Evolutionary conservation across 2,113 vertebrate species (phyloP), one percentile per base, ranked within the genome.

Genomic region (Atlantisia rogersi): DNA sequence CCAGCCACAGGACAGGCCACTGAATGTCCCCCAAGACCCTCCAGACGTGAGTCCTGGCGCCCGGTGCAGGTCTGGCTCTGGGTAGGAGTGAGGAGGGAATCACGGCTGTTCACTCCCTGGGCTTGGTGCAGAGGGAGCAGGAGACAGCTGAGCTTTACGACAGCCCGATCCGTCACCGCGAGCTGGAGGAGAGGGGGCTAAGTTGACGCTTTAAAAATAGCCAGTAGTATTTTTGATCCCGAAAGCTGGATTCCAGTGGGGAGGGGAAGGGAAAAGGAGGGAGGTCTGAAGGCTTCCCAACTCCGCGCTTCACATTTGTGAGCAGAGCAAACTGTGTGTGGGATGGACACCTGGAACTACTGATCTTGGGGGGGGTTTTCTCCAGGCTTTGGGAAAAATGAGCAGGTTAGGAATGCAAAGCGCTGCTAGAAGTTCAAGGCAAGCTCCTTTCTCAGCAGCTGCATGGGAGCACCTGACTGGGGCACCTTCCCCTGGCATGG

Each of bases 141-240:
- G 9, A 79, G 92, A 95, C 96, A 96, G 96, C 97, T 97, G 97
- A 87, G 60, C n/a, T 46, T 63, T 14, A 15, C 17, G 62, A 67
- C 85, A 89, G 82, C 69, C 31, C 0, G 52, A 88, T 86, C 94
- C 35, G 28, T 80, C 94, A 20, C 76, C 12, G 42, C 4, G 42
- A 79, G 73, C 18, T 1, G 60, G 80, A 83, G 88, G 62, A 20
- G 75, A 89, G 81, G 58, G 69, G 78, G 83, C 56, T 42, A 35
- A 10, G 29, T 4, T 5, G 26, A n/a, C 1, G 10, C 67, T 95
- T 93, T 96, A 97, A 95, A 97, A 97, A 97, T 96, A 97, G 95
- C 90, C 21, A 0, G 63, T 3, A 31, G 82, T 81, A 92, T 88
- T 95, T 93, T 75, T 29, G 87, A 94, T 95, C 93, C 95, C 6